Evolutionary conservation across 2,113 vertebrate genomes (phyloP).

Genomic region (Pollachius pollachius): DNA sequence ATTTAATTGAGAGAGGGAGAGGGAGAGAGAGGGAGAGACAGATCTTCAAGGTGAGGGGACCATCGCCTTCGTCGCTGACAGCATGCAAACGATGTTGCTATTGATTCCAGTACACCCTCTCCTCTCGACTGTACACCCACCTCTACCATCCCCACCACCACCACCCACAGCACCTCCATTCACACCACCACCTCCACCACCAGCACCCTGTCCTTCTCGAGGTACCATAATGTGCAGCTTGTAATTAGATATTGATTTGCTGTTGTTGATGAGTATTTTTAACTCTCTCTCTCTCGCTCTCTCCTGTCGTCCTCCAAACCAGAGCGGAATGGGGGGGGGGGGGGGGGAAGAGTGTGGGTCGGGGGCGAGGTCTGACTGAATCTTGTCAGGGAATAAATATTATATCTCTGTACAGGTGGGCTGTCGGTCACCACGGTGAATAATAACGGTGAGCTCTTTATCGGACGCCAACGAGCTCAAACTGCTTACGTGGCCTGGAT

Average conservation of each 20-base stretch:
- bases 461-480: conserved; percentile 23
- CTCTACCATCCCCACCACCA: not conserved
- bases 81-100: too few species aligned
- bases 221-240: conserved; percentile 62
- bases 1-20: too few species aligned
- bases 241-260: conserved; percentile 89
- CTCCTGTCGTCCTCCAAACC: conserved; percentile 38
- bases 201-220: conserved; percentile 2
- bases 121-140: conserved; percentile 26
- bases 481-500: conserved; percentile 17
- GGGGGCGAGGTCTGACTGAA: conserved; percentile 66
- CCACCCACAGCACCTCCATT: too few species aligned
- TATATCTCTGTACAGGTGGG: conserved; percentile 51
- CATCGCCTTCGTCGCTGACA: too few species aligned
- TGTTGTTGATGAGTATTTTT: conserved; percentile 73
- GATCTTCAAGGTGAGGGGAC: too few species aligned
- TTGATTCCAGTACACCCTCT: too few species aligned
- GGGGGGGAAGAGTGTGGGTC: conserved; percentile 33
- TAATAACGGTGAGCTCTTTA: conserved; percentile 33
- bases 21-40: too few species aligned
- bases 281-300: conserved; percentile 13
- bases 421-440: conserved; percentile 32
- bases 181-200: too few species aligned
- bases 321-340: conserved; percentile 34
- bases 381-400: conserved; percentile 60